phyloP scores from a whole-genome alignment of 2,888 invertebrate species.

The Monoplex corrugatus region DNA sequence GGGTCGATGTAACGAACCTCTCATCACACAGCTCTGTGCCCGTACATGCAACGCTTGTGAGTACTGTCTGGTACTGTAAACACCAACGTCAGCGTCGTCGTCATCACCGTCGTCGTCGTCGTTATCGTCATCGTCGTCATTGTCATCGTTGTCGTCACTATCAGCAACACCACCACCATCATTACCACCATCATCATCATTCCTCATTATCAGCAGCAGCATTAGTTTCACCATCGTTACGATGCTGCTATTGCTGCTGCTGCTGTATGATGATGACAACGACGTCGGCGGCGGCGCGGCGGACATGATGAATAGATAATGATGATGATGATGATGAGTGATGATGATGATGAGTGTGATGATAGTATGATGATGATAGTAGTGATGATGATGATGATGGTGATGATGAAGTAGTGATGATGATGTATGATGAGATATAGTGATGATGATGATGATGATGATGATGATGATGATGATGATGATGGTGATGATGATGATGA shows the following conservation, averaged over 20 bases:
- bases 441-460: no score
- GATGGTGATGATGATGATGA: no score
- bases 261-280: not conserved
- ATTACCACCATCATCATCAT: not conserved
- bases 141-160: not conserved
- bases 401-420: no score
- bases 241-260: no score
- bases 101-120: not conserved
- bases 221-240: not conserved
- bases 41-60: not conserved
- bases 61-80: not conserved
- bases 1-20: not conserved
- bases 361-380: no score
- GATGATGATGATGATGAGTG: not conserved
- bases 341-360: not conserved
- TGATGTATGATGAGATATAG: no score
- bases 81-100: not conserved
- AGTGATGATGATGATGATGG: no score
- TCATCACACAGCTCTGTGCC: not conserved
- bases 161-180: not conserved
- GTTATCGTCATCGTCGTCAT: not conserved
- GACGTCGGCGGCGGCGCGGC: no score
- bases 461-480: no score
- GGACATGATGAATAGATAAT: not conserved
- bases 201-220: not conserved